Base-by-base conservation (phyloP, 2,888 invertebrate genomes). In the Hyppa rectilinea region DNA sequence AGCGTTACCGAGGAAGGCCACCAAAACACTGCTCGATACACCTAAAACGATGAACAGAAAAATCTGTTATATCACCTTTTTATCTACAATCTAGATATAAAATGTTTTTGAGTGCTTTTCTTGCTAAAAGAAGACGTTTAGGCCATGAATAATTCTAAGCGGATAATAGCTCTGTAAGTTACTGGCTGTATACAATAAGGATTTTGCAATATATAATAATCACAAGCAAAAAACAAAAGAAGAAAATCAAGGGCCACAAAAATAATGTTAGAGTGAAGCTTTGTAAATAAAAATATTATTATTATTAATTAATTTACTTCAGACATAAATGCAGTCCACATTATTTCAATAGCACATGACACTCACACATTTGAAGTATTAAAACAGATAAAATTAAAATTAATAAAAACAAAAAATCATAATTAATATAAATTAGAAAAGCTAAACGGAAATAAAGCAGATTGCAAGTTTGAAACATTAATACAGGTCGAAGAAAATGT, bases 61-160 rank as follows among this genome's bases (percentile, higher is more conserved):
- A 59, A 55, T 56, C 10, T 38, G n/a, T 31, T 59, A 38, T 29
- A 63, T 70, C 53, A 40, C 23, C 9, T 49, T 49, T 61, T 52
- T 76, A 59, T 69, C 36, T 53, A 59, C 26, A 53, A 69, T 62
- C n/a, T 60, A 43, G 23, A 40, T 58, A 47, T 53, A 62, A 76
- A 63, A 75, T 52, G 47, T 69, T 68, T 76, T 58, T 40, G 45
- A 75, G 76, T 68, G 56, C 40, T 75, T 68, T 36, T 23, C 29
- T 62, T 36, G 20, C 23, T 62, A 20, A 17, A 6, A 55, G 12
- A 56, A 55, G 12, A 56, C n/a, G 38, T 23, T 43, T 29, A 43
- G 12, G 20, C 23, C 34, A 53, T 73, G 45, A 66, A 73, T 66
- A 53, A 66, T 66, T 75, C 47, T 59, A 55, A 36, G 34, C 23